Percentiles rank a stretch among this genome's conserved stretches.
Evolutionary conservation across 2,113 vertebrate genomes (phyloP).

Genomic region (Pimephales promelas): DNA sequence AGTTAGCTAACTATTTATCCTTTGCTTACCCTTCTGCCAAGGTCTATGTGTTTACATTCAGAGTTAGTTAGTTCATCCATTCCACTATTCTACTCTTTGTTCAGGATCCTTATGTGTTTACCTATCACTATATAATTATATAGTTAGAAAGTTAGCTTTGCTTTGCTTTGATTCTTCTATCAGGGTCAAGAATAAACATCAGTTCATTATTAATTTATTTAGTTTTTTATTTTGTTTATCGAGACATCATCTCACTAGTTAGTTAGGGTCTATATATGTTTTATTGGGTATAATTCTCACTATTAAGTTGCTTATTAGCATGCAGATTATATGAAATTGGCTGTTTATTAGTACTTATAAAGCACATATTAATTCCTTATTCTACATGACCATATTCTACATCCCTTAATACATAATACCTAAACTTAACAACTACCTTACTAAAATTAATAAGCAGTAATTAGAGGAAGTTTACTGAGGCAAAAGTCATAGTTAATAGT

Average conservation of each 20-base stretch:
- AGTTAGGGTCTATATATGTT: not conserved
- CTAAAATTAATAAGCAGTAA: too few relatives aligned
- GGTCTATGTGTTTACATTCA: not conserved
- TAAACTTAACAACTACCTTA: too few relatives aligned
- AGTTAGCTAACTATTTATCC: constrained; percentile 5
- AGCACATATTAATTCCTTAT: too few relatives aligned
- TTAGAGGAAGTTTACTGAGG: too few relatives aligned
- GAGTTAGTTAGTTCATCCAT: not conserved
- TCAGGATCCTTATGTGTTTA: not conserved
- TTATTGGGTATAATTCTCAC: not conserved
- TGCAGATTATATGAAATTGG: too few relatives aligned
- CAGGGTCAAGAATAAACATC: not conserved
- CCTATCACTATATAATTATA: not conserved
- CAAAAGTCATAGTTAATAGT: too few relatives aligned
- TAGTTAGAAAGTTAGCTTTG: not conserved
- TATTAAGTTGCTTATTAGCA: too few relatives aligned
- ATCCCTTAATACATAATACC: too few relatives aligned
- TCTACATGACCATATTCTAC: too few relatives aligned
- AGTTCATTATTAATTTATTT: not conserved
- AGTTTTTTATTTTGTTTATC: not conserved
- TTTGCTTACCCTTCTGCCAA: constrained; percentile 29
- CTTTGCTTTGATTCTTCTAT: not conserved
- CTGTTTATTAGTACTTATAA: too few relatives aligned
- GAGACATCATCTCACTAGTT: not conserved
- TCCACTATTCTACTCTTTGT: not conserved